phyloP scores from a whole-genome alignment of 2,113 vertebrate genomes.

The Perca flavescens region DNA sequence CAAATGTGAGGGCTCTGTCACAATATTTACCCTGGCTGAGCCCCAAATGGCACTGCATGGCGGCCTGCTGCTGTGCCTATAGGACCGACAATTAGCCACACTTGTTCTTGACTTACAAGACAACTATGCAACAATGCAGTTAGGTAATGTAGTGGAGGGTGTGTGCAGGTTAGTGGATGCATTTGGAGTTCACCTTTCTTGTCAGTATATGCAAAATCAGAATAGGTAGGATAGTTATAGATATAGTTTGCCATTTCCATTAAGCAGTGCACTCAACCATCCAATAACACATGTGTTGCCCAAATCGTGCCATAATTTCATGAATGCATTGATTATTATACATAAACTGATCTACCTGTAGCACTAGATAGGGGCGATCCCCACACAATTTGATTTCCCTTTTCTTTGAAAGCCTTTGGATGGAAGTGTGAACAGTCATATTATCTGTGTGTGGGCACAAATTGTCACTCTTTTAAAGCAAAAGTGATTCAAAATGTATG shows the following conservation, averaged over 20 bases:
- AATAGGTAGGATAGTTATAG: neutral
- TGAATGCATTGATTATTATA: neutral
- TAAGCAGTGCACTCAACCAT: neutral
- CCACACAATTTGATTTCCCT: neutral
- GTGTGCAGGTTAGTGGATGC: slow-evolving; percentile 8
- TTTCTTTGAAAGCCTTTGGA: neutral
- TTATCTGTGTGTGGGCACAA: neutral
- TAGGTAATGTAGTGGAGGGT: slow-evolving; percentile 3
- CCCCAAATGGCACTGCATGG: slow-evolving; percentile 81
- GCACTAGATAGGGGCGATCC: neutral
- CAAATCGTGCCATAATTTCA: neutral
- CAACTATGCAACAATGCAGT: neutral
- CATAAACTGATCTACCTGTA: neutral
- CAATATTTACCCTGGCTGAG: slow-evolving; percentile 85
- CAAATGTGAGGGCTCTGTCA: slow-evolving; percentile 86
- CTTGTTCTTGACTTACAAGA: slow-evolving; percentile 69
- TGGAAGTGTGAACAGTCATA: neutral
- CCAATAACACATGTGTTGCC: neutral
- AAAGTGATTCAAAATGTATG: neutral
- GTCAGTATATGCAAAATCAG: neutral
- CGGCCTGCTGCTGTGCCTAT: slow-evolving; percentile 62
- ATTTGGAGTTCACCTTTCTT: neutral
- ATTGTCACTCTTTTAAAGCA: neutral
- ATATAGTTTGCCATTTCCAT: neutral
- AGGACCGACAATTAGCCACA: slow-evolving; percentile 63